Conservation (phyloP, 2,797 vertebrate species). For the Bovichtus variegatus region DNA sequence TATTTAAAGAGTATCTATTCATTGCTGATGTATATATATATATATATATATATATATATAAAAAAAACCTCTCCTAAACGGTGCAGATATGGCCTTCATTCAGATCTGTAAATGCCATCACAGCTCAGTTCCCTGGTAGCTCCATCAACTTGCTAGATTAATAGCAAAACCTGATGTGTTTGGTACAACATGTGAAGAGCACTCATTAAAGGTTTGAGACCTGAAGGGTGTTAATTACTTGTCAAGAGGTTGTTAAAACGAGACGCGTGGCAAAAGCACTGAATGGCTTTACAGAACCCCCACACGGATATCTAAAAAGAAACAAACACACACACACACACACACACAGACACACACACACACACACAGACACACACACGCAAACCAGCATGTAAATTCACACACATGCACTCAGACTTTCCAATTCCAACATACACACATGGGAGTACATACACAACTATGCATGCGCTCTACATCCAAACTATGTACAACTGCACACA, state of each 20-base stretch:
- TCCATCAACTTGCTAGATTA: conserved; percentile 43
- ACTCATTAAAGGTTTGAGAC: conserved; percentile 67
- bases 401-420: not conserved
- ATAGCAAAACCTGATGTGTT: conserved; percentile 52
- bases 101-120: conserved; percentile 41
- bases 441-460: not conserved
- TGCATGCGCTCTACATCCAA: not conserved
- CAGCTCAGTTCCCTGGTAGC: conserved; percentile 51
- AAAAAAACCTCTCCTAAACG: conserved; percentile 34
- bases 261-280: conserved; percentile 58
- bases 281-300: conserved; percentile 46
- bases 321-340: conserved; percentile 20
- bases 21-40: no score
- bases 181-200: conserved; percentile 69
- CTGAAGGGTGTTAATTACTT: conserved; percentile 80
- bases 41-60: no score
- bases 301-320: conserved; percentile 20
- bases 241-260: conserved; percentile 83
- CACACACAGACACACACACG: conserved; percentile 3
- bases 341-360: conserved; percentile 17
- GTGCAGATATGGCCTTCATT: conserved; percentile 18
- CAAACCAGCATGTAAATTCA: not conserved
- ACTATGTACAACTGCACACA: not conserved
- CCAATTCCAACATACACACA: not conserved
- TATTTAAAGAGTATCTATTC: conserved; percentile 6